These are phyloP conservation scores for Callinectes sapidus DNA, from an alignment of 2,888 invertebrate species.

Conservation along the genomic window DNA sequence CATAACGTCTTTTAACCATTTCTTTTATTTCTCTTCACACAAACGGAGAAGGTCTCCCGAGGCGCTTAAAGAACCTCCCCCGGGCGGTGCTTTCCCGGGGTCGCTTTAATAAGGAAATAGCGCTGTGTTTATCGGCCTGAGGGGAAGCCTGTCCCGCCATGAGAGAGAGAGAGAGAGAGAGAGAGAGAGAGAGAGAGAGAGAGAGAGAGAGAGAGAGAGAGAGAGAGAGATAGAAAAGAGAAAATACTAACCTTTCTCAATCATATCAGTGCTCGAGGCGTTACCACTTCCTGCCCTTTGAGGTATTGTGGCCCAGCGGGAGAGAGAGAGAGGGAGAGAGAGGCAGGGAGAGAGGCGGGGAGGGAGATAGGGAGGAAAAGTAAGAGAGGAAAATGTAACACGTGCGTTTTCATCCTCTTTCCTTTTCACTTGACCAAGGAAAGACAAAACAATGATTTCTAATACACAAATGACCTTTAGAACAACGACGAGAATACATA, in stretches of 20 bases:
- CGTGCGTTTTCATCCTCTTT: background rate
- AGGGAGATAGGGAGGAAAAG: background rate
- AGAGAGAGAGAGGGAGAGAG: background rate
- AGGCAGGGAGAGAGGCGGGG: background rate
- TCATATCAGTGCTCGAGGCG: background rate
- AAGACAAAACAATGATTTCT: no score
- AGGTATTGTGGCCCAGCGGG: background rate
- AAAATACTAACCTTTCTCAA: background rate
- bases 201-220: constrained; percentile 20
- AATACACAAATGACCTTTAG: no score
- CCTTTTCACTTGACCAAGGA: background rate
- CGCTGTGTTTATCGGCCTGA: background rate
- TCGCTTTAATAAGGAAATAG: constrained; percentile 16
- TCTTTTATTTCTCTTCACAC: background rate
- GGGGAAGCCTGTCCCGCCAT: background rate
- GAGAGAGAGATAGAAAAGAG: background rate
- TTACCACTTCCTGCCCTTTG: background rate
- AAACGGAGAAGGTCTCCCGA: background rate
- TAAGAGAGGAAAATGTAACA: background rate
- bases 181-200: background rate
- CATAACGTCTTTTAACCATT: background rate
- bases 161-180: constrained; percentile 14
- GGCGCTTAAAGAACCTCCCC: background rate
- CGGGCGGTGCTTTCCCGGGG: background rate
- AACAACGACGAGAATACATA: no score